A percentile compares a stretch with the other conserved stretches of the same genome.
Evolutionary conservation across 1,140 invertebrate species (phyloP).

Genomic region (Drosophila kikkawai): DNA sequence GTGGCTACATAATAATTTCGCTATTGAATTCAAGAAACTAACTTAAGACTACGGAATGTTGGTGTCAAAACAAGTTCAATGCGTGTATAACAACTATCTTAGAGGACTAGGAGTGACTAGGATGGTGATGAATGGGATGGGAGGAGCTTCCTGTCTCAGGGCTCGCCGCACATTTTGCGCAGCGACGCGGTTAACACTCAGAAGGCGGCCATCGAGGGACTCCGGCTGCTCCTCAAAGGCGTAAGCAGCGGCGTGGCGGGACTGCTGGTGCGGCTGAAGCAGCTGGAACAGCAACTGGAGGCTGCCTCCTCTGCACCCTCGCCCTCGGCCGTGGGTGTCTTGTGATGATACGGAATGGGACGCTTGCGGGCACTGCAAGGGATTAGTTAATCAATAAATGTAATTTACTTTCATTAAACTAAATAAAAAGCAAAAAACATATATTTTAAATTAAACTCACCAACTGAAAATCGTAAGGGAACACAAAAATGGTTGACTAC

Average conservation of each 20-base stretch:
- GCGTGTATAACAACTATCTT: conserved; percentile 61
- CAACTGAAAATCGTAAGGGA: conserved; percentile 67
- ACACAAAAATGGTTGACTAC: conserved; percentile 58
- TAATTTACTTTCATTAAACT: not conserved
- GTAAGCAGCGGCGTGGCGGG: conserved; percentile 67
- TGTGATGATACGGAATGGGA: conserved; percentile 94
- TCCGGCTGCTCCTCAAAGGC: conserved; percentile 66
- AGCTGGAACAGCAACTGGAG: conserved; percentile 89
- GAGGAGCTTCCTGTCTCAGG: conserved; percentile 15
- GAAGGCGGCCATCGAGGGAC: conserved; percentile 72
- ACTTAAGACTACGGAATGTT: conserved; percentile 42
- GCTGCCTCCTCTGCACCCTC: conserved; percentile 86
- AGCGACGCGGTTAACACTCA: conserved; percentile 78
- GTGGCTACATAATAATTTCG: conserved; percentile 53
- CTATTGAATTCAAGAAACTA: conserved; percentile 63
- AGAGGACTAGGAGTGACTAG: conserved; percentile 41
- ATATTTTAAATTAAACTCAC: conserved; percentile 43
- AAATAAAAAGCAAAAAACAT: not conserved
- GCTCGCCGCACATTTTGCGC: conserved; percentile 67
- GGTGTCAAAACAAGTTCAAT: conserved; percentile 56
- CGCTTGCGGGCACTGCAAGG: conserved; percentile 93
- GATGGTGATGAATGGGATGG: conserved; percentile 6
- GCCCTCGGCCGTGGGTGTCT: conserved; percentile 87
- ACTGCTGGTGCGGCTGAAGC: conserved; percentile 85
- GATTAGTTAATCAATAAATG: not conserved